These are phyloP conservation scores for Drosophila obscura DNA, from an alignment of 1,140 invertebrate genomes.

Conservation along the genomic window DNA sequence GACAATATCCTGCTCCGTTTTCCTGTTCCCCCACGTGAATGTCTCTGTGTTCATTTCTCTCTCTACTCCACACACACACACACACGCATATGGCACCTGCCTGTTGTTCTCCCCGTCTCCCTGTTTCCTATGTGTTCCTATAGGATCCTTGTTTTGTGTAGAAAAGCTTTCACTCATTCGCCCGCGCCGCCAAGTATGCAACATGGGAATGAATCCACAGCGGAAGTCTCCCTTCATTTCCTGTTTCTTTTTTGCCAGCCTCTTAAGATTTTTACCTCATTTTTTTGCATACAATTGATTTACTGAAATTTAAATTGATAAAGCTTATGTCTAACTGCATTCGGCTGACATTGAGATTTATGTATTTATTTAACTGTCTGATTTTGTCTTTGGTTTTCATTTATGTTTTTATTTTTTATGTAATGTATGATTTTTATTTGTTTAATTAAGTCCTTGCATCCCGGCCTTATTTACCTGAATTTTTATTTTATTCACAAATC, in stretches of 20 bases:
- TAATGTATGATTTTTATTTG: slow-evolving; percentile 19
- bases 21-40: slow-evolving; percentile 43
- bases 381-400: slow-evolving; percentile 23
- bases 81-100: slow-evolving; percentile 29
- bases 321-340: slow-evolving; percentile 55
- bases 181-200: slow-evolving; percentile 45
- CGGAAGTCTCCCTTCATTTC: slow-evolving; percentile 6
- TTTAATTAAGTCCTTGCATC: slow-evolving; percentile 26
- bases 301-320: slow-evolving; percentile 44
- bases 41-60: slow-evolving; percentile 49
- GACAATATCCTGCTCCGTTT: slow-evolving; percentile 15
- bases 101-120: slow-evolving; percentile 19
- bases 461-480: slow-evolving; percentile 1
- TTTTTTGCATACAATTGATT: slow-evolving; percentile 52
- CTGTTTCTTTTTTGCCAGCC: slow-evolving; percentile 41
- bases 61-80: slow-evolving; percentile 23
- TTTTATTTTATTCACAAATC: slow-evolving; percentile 22
- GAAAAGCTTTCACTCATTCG: slow-evolving; percentile 50
- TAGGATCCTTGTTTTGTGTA: slow-evolving; percentile 70
- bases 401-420: slow-evolving; percentile 45
- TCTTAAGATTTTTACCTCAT: slow-evolving; percentile 32
- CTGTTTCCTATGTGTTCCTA: slow-evolving; percentile 17
- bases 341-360: slow-evolving; percentile 41
- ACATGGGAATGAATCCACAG: slow-evolving; percentile 12
- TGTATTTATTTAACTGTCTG: slow-evolving; percentile 45